phyloP scores from a whole-genome alignment of 2,888 invertebrate genomes.

The Calephelis perditalis region DNA sequence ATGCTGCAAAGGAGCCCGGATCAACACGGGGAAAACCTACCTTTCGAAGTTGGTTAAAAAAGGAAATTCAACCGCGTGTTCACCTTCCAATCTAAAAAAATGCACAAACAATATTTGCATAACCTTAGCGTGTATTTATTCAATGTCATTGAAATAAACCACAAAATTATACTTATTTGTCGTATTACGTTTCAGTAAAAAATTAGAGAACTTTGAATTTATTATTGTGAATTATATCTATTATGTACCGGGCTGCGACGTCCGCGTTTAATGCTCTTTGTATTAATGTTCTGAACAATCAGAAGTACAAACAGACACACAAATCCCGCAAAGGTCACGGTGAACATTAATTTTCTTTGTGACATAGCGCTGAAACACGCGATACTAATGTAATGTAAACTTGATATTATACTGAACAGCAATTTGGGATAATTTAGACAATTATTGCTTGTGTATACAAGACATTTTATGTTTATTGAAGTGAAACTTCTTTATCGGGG shows the following conservation, averaged over 20 bases:
- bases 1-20: too few relatives aligned
- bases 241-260: constrained; percentile 65
- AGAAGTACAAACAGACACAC: constrained; percentile 40
- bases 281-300: constrained; percentile 54
- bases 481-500: too few relatives aligned
- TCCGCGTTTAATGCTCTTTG: constrained; percentile 49
- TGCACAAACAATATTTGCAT: neutral
- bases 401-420: constrained; percentile 1
- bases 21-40: too few relatives aligned
- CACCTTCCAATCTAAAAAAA: neutral
- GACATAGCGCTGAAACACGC: constrained; percentile 52
- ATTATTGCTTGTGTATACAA: neutral
- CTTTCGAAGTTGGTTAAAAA: too few relatives aligned
- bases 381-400: constrained; percentile 15
- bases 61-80: too few relatives aligned
- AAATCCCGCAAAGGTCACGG: constrained; percentile 48
- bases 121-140: neutral
- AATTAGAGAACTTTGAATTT: constrained; percentile 29
- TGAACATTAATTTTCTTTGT: constrained; percentile 60
- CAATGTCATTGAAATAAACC: constrained; percentile 8
- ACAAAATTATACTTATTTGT: constrained; percentile 3
- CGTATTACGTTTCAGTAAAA: constrained; percentile 12
- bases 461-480: too few relatives aligned
- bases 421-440: neutral
- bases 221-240: constrained; percentile 48